These are phyloP conservation scores for Gonocerus acuteangulatus DNA, from an alignment of 2,888 invertebrate species.

Conservation along the genomic window DNA sequence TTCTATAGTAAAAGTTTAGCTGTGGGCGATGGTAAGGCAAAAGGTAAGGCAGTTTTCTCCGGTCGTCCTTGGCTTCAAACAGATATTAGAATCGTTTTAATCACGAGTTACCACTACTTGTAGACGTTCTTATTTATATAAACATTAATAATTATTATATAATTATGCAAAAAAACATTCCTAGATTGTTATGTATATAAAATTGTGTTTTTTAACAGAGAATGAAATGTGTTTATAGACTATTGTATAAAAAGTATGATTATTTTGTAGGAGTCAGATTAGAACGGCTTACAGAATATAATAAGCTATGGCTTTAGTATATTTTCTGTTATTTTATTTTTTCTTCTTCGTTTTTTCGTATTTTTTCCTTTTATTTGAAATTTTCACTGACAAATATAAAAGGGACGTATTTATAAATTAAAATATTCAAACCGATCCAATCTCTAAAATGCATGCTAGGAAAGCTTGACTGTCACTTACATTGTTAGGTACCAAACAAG, in stretches of 20 bases:
- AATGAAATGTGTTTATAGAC: slow-evolving; percentile 38
- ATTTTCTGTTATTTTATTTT: slow-evolving; percentile 23
- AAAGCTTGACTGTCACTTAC: slow-evolving; percentile 31
- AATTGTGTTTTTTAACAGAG: slow-evolving; percentile 38
- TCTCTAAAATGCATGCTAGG: slow-evolving; percentile 25
- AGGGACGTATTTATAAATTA: slow-evolving; percentile 35
- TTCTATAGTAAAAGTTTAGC: slow-evolving; percentile 36
- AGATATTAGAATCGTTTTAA: slow-evolving; percentile 37
- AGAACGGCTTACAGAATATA: slow-evolving; percentile 32
- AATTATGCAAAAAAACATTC: slow-evolving; percentile 38
- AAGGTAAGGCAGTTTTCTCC: slow-evolving; percentile 34
- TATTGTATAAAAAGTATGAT: slow-evolving; percentile 36
- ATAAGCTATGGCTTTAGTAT: slow-evolving; percentile 30
- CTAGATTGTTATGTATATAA: slow-evolving; percentile 39
- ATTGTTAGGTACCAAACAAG: slow-evolving; percentile 34
- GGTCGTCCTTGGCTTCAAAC: slow-evolving; percentile 37
- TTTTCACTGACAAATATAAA: slow-evolving; percentile 12
- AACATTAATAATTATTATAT: slow-evolving; percentile 36
- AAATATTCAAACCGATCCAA: slow-evolving; percentile 36
- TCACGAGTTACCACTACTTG: slow-evolving; percentile 38
- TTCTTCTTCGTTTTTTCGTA: not conserved
- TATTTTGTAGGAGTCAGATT: slow-evolving; percentile 34
- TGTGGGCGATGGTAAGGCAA: slow-evolving; percentile 31
- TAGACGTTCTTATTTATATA: slow-evolving; percentile 38
- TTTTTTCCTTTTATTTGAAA: slow-evolving; percentile 12